phyloP scores from a whole-genome alignment of 1,140 invertebrate genomes.

The Scaptomyza hsui region DNA sequence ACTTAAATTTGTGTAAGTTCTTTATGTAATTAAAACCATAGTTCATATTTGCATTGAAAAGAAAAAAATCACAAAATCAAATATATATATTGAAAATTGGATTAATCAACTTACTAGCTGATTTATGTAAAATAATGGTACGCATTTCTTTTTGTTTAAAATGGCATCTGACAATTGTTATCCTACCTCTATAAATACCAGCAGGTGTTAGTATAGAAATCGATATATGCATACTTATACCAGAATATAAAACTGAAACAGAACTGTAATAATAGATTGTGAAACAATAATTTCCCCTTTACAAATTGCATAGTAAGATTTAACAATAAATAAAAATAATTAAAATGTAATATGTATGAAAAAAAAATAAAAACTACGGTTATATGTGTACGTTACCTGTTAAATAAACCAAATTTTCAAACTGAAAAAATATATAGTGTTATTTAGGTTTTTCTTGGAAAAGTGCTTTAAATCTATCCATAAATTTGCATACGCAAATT shows the following conservation, averaged over 20 bases:
- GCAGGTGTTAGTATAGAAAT: constrained; percentile 60
- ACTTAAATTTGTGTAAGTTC: constrained; percentile 5
- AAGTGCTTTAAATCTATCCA: no score
- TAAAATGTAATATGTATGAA: constrained; percentile 51
- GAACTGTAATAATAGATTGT: constrained; percentile 78
- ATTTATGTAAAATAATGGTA: constrained; percentile 15
- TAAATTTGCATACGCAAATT: background rate
- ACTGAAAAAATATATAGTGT: no score
- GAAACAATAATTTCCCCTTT: constrained; percentile 76
- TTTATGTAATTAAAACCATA: constrained; percentile 6
- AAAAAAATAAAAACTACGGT: constrained; percentile 40
- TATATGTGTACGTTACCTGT: constrained; percentile 52
- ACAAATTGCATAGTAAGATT: constrained; percentile 60
- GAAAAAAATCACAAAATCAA: background rate
- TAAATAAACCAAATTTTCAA: constrained; percentile 48
- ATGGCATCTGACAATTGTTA: constrained; percentile 77
- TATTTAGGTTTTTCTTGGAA: no score
- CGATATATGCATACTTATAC: constrained; percentile 56
- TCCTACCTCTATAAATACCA: constrained; percentile 77
- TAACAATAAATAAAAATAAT: constrained; percentile 27
- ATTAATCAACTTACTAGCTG: constrained; percentile 8
- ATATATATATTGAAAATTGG: background rate
- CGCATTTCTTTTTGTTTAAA: constrained; percentile 40
- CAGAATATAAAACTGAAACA: constrained; percentile 45
- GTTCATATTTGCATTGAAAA: background rate